Evolutionary conservation across 2,797 vertebrate species (phyloP), one percentile per base, ranked within the genome.

Genomic region (Crenuchus spilurus): DNA sequence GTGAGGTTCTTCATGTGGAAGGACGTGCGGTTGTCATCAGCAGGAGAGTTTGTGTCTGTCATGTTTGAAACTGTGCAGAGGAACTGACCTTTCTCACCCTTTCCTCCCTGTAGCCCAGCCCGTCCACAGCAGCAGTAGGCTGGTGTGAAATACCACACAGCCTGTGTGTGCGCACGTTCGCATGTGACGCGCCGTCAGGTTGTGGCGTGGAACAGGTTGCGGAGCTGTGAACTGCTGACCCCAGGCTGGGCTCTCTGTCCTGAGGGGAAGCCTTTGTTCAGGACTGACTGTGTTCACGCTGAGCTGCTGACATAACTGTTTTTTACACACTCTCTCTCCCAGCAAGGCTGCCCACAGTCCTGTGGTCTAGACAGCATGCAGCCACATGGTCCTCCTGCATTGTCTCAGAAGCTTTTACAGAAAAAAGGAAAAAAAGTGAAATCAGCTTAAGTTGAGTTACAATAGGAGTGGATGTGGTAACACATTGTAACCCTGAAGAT

Each of bases 71-170:
- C 46, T 20, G 22, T 44, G 52, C 46, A 20, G 52, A 26, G 64
- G 57, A 63, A 63, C 55, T 57, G 70, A 79, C 57, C 74, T 24
- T 16, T 39, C 37, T 58, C 51, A 30, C 55, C 58, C 8, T 24
- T 16, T 39, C 42, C 33, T 63, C 62, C 52, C 62, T 51, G 49
- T 24, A 39, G 58, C 57, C 74, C 70, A 72, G 68, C 75, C 33
- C 48, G 49, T 66, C 64, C 65, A 54, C 72, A 64, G 42, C 30
- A 77, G 41, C 76, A 61, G 60, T 51, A 66, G 48, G 24, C 64
- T 49, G 69, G 74, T 80, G 80, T 77, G 80, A 83, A 77, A 79
- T 79, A 77, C 74, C 75, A 77, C 71, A 60, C 67, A 39, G 44
- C 69, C 30, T 44, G 52, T 71, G 69, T 73, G 75, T 31, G 31